Percentiles rank a stretch among this genome's conserved stretches.
Evolutionary conservation across 2,113 vertebrate species (phyloP).

Genomic region (Pyxicephalus adspersus): DNA sequence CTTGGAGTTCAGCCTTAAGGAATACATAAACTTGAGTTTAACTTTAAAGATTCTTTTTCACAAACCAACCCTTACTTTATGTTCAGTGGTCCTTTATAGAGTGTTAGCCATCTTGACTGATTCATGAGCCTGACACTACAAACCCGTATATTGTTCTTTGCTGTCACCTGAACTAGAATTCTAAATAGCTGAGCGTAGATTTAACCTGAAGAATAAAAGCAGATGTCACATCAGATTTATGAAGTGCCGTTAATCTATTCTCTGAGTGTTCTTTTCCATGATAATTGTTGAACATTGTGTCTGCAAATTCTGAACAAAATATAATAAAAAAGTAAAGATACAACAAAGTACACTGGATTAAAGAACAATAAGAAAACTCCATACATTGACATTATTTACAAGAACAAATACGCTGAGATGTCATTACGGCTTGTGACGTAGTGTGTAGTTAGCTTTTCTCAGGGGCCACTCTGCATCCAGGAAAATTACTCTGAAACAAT

Average conservation of each 20-base stretch:
- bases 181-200: background rate
- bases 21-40: too few species aligned
- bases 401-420: background rate
- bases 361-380: background rate
- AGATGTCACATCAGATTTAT: slow-evolving; percentile 35
- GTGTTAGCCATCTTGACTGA: background rate
- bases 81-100: too few species aligned
- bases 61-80: too few species aligned
- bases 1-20: too few species aligned
- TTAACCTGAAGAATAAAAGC: slow-evolving; percentile 2
- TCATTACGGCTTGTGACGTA: background rate
- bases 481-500: too few species aligned
- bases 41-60: too few species aligned
- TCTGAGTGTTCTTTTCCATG: slow-evolving; percentile 6
- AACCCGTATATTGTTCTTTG: background rate
- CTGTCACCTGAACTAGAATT: background rate
- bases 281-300: slow-evolving; percentile 17
- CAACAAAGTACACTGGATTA: slow-evolving; percentile 10
- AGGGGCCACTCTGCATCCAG: too few species aligned
- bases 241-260: slow-evolving; percentile 29
- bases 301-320: slow-evolving; percentile 8
- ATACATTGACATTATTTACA: background rate
- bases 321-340: slow-evolving; percentile 18
- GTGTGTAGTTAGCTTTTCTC: too few species aligned
- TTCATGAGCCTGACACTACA: background rate